Evolutionary conservation across 2,113 vertebrate species (phyloP).

Genomic region (Piprites chloris): DNA sequence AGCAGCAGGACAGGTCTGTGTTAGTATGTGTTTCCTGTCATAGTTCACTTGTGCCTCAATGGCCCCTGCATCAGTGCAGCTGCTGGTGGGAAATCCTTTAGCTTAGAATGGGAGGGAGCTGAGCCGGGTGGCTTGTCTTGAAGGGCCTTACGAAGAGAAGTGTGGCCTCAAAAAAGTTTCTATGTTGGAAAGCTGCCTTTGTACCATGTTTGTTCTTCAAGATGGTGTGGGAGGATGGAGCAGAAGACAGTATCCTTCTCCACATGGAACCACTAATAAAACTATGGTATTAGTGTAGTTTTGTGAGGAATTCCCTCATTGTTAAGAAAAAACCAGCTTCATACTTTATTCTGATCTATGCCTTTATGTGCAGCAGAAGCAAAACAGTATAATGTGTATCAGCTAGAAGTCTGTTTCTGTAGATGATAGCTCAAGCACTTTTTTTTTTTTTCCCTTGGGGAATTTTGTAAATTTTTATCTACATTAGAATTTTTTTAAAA

Average conservation of each 20-base stretch:
- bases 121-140: neutral
- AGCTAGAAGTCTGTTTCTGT: neutral
- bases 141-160: neutral
- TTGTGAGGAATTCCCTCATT: neutral
- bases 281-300: neutral
- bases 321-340: neutral
- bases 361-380: neutral
- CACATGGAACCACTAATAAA: neutral
- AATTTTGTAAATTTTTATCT: neutral
- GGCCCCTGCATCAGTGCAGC: neutral
- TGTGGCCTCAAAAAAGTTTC: neutral
- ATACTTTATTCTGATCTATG: neutral
- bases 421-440: neutral
- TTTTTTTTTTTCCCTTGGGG: neutral
- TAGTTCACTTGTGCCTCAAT: fast-evolving
- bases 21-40: fast-evolving
- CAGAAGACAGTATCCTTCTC: neutral
- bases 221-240: neutral
- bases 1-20: neutral
- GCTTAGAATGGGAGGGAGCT: neutral
- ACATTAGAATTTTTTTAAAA: neutral
- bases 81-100: neutral
- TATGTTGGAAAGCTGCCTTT: neutral
- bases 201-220: neutral
- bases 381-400: neutral